These are phyloP conservation scores for Drosophila pectinifera DNA, from an alignment of 1,140 invertebrate species.

Conservation along the genomic window DNA sequence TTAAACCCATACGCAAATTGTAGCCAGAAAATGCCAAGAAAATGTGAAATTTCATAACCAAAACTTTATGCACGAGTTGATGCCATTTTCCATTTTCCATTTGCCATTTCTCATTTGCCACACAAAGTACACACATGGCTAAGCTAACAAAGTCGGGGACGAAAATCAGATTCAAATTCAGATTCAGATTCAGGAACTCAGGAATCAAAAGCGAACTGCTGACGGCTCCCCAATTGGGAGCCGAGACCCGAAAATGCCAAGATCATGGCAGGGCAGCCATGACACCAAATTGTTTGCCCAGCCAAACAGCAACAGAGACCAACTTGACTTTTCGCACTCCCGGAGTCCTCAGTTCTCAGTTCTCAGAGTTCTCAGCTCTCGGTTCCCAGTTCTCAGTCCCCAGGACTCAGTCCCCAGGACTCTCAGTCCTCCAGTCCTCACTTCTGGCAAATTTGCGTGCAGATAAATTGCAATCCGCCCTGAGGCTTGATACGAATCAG, in stretches of 20 bases:
- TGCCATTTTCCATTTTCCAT: constrained; percentile 24
- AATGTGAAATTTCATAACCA: constrained; percentile 62
- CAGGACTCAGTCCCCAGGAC: neutral
- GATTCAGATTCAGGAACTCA: constrained; percentile 22
- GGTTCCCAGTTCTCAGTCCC: too few species aligned
- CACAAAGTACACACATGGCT: constrained; percentile 36
- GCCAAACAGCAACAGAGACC: constrained; percentile 72
- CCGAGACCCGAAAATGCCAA: constrained; percentile 51
- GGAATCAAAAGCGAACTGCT: constrained; percentile 15
- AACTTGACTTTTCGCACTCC: constrained; percentile 74
- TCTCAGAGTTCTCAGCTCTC: constrained; percentile 4
- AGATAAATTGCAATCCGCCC: constrained; percentile 75
- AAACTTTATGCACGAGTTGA: constrained; percentile 66
- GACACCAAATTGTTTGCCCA: constrained; percentile 72
- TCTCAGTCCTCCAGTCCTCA: constrained; percentile 7
- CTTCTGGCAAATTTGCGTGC: constrained; percentile 71
- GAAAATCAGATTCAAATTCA: constrained; percentile 42
- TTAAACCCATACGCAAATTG: constrained; percentile 79
- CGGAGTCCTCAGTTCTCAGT: constrained; percentile 3
- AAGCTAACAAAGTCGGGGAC: constrained; percentile 36
- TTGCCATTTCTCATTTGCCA: constrained; percentile 10
- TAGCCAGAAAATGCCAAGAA: constrained; percentile 61
- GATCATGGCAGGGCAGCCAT: constrained; percentile 62
- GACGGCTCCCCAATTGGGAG: constrained; percentile 24
- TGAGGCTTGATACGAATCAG: constrained; percentile 32